Conservation (phyloP, 2,888 invertebrate genomes). For the Sturmia bella region DNA sequence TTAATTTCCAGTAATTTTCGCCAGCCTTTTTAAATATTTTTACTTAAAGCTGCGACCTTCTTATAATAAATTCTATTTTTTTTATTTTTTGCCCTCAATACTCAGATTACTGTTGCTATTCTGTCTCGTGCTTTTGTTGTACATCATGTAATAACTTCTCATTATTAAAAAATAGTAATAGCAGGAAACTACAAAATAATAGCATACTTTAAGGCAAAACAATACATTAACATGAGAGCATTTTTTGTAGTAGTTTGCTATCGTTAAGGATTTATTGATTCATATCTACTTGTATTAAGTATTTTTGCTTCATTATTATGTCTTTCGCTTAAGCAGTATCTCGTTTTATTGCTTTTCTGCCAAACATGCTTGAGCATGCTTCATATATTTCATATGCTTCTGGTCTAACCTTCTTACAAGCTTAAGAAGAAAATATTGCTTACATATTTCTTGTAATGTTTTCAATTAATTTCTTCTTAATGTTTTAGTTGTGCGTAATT, state of each 20-base stretch:
- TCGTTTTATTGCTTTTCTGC: background rate
- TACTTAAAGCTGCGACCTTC: background rate
- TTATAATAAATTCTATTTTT: background rate
- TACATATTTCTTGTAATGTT: background rate
- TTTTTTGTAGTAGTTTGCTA: background rate
- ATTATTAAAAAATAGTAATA: background rate
- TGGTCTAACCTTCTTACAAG: conserved; percentile 35
- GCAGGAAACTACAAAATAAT: background rate
- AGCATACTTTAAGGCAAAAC: conserved; percentile 23
- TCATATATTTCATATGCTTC: conserved; percentile 44
- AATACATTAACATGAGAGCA: too few relatives aligned
- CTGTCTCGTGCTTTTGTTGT: background rate
- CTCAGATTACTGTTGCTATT: background rate
- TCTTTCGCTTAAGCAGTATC: background rate
- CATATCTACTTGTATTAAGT: background rate
- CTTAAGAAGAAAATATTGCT: conserved; percentile 2
- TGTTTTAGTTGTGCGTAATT: background rate
- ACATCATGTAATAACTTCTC: conserved; percentile 38
- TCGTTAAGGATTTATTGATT: conserved; percentile 3
- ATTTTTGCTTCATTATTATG: background rate
- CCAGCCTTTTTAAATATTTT: background rate
- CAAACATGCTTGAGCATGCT: conserved; percentile 19
- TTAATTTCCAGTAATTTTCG: too few relatives aligned
- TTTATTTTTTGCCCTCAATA: conserved; percentile 1
- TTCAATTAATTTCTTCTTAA: conserved; percentile 8